Evolutionary conservation across 2,797 vertebrate species (phyloP).

Genomic region (Phaenicophaeus curvirostris): DNA sequence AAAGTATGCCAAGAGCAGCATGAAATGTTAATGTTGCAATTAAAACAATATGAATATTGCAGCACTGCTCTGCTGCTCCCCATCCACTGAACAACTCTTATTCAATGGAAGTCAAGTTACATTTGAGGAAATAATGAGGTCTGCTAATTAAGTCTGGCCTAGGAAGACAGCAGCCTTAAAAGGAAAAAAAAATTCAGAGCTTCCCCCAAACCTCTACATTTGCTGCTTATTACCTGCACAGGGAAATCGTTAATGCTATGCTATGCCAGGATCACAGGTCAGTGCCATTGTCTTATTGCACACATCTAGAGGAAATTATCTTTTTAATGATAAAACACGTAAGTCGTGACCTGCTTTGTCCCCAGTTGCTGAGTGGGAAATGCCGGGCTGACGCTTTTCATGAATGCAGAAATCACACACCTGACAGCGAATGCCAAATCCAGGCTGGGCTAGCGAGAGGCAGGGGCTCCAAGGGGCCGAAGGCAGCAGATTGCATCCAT

Average conservation of each 20-base stretch:
- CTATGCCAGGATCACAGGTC: conserved; percentile 37
- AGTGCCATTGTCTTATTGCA: background rate
- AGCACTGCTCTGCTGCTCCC: conserved; percentile 60
- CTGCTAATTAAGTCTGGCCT: conserved; percentile 66
- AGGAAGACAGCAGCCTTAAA: conserved; percentile 43
- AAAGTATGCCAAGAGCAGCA: conserved; percentile 58
- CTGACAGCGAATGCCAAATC: background rate
- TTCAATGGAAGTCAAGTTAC: conserved; percentile 65
- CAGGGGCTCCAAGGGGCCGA: background rate
- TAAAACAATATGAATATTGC: conserved; percentile 74
- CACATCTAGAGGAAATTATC: conserved; percentile 25
- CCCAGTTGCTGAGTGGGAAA: background rate
- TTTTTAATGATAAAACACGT: background rate
- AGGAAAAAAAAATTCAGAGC: background rate
- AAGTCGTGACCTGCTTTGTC: conserved; percentile 5
- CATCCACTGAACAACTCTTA: conserved; percentile 64
- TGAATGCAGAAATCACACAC: background rate
- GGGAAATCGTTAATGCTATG: conserved; percentile 12
- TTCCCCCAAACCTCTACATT: conserved; percentile 37
- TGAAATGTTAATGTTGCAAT: conserved; percentile 75
- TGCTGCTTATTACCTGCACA: conserved; percentile 47
- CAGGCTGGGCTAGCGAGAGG: background rate
- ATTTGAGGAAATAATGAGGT: conserved; percentile 66
- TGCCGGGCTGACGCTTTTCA: background rate
- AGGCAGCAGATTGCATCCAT: background rate